These are phyloP conservation scores for Periplaneta americana DNA, from an alignment of 1,140 invertebrate species.

Conservation along the genomic window DNA sequence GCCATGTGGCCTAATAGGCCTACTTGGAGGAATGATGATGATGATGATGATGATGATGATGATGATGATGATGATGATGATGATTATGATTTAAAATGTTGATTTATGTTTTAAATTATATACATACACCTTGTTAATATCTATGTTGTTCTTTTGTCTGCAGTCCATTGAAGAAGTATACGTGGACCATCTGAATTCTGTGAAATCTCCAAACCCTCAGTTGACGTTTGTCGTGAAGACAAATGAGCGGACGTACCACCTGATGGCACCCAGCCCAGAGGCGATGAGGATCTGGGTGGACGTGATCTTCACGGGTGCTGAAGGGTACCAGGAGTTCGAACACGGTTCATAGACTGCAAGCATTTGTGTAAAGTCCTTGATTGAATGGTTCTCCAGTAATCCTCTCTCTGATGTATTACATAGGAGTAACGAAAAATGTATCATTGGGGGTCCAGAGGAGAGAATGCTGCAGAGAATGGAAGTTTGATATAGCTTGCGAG, in stretches of 20 bases:
- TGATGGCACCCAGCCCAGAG: constrained; percentile 90
- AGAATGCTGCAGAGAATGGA: neutral
- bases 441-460: neutral
- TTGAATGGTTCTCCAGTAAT: neutral
- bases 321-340: constrained; percentile 74
- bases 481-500: neutral
- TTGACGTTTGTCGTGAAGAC: constrained; percentile 97
- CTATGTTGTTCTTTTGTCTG: constrained; percentile 29
- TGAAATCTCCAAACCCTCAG: constrained; percentile 84
- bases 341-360: constrained; percentile 32
- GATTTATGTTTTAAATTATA: no score
- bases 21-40: no score
- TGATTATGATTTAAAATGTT: no score
- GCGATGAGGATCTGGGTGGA: constrained; percentile 97
- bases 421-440: no score
- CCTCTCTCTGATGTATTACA: neutral
- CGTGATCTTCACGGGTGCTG: constrained; percentile 85
- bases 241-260: constrained; percentile 77
- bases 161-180: constrained; percentile 97
- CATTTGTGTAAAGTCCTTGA: neutral
- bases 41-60: no score
- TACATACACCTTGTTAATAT: no score
- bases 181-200: constrained; percentile 88
- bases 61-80: no score
- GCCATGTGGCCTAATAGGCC: no score